Evolutionary conservation across 2,888 invertebrate genomes (phyloP), one percentile per base, ranked within the genome.

Genomic region (Cheilosia urbana): DNA sequence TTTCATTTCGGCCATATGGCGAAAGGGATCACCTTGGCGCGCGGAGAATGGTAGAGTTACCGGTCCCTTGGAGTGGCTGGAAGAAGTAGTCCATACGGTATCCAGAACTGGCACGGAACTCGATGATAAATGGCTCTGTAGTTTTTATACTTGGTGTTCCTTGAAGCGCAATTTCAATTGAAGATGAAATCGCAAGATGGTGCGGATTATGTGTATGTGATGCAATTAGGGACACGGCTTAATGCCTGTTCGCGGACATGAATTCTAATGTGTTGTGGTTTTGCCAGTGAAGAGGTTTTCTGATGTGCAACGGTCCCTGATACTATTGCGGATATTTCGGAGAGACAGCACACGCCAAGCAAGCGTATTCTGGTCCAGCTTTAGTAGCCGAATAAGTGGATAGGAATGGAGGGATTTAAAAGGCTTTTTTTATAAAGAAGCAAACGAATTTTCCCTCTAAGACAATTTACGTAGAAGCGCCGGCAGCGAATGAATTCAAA

Each of bases 1-100:
- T 85, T 66, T 69, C 84, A 71, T 85, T 72, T 85, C 47, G 34
- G 53, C 66, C 84, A 80, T 80, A 76, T 80, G 66, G 80, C 11
- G 11, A 13, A 75, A 66, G 58, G 71, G 66, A 80, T 71, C 60
- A 80, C 71, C 60, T 75, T 49, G 49, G 62, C 53, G 51, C 37
- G 51, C n/a, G 21, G 15, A 13, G 34, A 58, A 40, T 45, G 40
- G 49, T 66, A 53, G 60, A 76, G 57, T 77, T 60, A 24, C n/a
- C 37, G 19, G 21, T 65, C 49, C 27, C 40, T 27, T 21, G 60
- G 62, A 19, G 60, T 49, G 30, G 42, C 37, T 72, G 13, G 4
- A 47, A 11, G 45, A 37, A 15, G 17, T 24, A 71, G 19, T 51
- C 53, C 21, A 63, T 40, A 9, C 0, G 53, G 62, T 17, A 63